Evolutionary conservation across 2,113 vertebrate genomes (phyloP).

Genomic region (Tursiops truncatus): DNA sequence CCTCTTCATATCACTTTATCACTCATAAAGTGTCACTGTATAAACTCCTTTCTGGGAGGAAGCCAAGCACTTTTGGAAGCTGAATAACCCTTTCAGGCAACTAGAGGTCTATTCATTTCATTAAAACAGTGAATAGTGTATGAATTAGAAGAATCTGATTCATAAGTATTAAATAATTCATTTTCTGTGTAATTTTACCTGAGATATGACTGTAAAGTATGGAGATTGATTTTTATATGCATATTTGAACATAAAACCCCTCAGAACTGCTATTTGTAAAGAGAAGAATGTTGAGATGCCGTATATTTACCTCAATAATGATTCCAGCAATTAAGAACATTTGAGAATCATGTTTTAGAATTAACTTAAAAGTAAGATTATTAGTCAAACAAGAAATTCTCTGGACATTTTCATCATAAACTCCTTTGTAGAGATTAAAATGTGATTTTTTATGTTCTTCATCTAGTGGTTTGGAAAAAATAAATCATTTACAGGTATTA

Average conservation of each 20-base stretch:
- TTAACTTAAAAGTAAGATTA: constrained; percentile 5
- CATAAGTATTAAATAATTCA: constrained; percentile 26
- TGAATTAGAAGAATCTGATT: constrained; percentile 23
- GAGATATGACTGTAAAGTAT: neutral
- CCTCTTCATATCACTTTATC: constrained; percentile 64
- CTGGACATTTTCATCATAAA: neutral
- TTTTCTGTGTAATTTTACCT: constrained; percentile 47
- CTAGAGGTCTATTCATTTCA: constrained; percentile 50
- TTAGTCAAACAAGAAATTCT: neutral
- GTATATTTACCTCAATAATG: neutral
- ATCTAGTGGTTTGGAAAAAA: neutral
- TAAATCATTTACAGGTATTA: neutral
- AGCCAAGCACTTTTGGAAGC: constrained; percentile 58
- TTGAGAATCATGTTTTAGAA: neutral
- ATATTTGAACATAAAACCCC: neutral
- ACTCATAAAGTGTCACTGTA: constrained; percentile 51
- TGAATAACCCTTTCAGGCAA: constrained; percentile 62
- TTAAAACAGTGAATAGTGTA: constrained; percentile 3
- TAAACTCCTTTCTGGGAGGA: constrained; percentile 62
- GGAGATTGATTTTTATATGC: neutral
- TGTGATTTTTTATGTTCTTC: neutral
- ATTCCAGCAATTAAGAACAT: neutral
- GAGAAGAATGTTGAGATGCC: neutral
- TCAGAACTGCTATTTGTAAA: neutral
- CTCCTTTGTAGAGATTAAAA: neutral